A percentile compares a stretch with the other conserved stretches of the same genome.
Evolutionary conservation across 1,140 invertebrate species (phyloP).

Genomic region (Drosophila novamexicana): DNA sequence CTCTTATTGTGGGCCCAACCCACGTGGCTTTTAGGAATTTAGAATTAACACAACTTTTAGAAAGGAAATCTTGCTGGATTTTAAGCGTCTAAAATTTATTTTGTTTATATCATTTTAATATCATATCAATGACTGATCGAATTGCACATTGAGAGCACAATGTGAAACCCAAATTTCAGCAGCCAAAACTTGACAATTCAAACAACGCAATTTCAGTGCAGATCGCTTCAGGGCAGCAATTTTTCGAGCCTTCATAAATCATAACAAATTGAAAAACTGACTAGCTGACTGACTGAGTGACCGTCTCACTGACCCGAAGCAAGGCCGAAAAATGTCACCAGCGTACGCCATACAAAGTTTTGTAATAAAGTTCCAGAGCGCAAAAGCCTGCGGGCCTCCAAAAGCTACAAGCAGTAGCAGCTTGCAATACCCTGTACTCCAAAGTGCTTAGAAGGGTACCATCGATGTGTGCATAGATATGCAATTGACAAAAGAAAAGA

Average conservation of each 20-base stretch:
- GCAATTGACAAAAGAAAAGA: too few relatives aligned
- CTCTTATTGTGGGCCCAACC: neutral
- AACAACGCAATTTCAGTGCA: slow-evolving; percentile 27
- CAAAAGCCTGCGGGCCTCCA: neutral
- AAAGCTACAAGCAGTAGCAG: neutral
- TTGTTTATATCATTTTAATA: too few relatives aligned
- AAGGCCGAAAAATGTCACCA: slow-evolving; percentile 46
- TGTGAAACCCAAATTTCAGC: neutral
- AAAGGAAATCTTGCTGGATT: neutral
- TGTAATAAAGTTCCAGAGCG: slow-evolving; percentile 32
- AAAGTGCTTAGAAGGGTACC: neutral
- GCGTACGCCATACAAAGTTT: slow-evolving; percentile 24
- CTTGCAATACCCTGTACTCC: neutral
- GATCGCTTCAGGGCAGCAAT: neutral
- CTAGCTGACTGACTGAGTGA: slow-evolving; percentile 4
- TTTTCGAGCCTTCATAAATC: slow-evolving; percentile 52
- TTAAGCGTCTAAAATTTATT: neutral
- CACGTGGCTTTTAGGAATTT: neutral
- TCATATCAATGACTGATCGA: slow-evolving; percentile 13
- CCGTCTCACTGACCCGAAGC: slow-evolving; percentile 15
- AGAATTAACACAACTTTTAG: slow-evolving; percentile 12
- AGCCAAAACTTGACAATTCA: slow-evolving; percentile 1
- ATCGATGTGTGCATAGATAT: neutral
- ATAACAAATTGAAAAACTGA: slow-evolving; percentile 41
- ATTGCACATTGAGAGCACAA: slow-evolving; percentile 9